Evolutionary conservation across 2,113 vertebrate genomes (phyloP).

Genomic region (Saimiri boliviensis): DNA sequence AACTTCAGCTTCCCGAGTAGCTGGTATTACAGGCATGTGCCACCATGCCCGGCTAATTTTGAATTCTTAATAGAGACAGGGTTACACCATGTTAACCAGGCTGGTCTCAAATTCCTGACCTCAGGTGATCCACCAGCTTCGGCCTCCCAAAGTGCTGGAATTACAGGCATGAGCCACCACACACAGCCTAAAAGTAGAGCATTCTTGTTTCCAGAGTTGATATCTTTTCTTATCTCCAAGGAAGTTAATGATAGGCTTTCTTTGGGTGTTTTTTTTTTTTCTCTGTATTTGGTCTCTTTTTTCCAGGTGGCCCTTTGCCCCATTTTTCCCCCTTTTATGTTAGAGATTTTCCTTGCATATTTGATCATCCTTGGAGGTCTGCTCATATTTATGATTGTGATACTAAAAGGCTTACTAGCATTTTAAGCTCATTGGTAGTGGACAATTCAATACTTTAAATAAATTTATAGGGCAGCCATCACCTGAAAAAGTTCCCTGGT

Average conservation of each 20-base stretch:
- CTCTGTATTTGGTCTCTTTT: neutral
- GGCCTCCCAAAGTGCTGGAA: too few species aligned
- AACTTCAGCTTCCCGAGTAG: too few species aligned
- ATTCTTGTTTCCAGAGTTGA: neutral
- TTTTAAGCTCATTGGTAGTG: neutral
- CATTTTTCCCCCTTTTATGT: neutral
- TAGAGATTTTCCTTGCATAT: neutral
- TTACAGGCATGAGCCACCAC: too few species aligned
- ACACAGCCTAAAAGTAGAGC: too few species aligned
- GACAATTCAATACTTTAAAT: neutral
- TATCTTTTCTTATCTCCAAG: neutral
- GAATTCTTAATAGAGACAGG: too few species aligned
- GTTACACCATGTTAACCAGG: too few species aligned
- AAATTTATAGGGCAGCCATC: neutral
- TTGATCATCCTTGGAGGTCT: neutral
- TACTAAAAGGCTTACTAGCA: neutral
- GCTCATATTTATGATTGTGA: neutral
- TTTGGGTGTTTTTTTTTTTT: neutral
- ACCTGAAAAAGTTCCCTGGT: neutral
- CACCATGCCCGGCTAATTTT: too few species aligned
- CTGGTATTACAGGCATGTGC: too few species aligned
- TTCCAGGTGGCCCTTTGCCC: neutral
- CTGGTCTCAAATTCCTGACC: too few species aligned
- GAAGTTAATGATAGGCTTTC: neutral
- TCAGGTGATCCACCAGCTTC: too few species aligned